Conservation (phyloP, 2,888 invertebrate species). For the Brachyopa scutellaris region DNA sequence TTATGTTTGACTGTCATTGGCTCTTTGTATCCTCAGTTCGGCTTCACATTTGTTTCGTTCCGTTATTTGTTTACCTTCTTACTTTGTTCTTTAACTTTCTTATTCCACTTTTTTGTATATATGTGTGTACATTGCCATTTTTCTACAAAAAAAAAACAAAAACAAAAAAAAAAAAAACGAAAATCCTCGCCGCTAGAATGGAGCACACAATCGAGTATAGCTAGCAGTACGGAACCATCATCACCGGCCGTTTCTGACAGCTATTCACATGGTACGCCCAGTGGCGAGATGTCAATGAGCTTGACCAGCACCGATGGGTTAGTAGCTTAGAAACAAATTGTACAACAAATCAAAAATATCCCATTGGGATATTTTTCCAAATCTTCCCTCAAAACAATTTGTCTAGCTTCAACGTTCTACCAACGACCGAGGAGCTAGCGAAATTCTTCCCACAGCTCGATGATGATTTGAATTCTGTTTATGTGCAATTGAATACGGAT, state of each 20-base stretch:
- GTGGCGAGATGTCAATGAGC: conserved; percentile 85
- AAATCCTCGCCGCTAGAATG: conserved; percentile 83
- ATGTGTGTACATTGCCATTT: too few species aligned
- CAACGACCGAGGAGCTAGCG: conserved; percentile 80
- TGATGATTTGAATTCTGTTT: conserved; percentile 83
- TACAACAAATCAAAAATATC: conserved; percentile 60
- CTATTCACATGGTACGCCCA: conserved; percentile 83
- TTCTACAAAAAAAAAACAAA: conserved; percentile 20
- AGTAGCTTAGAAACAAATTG: conserved; percentile 68
- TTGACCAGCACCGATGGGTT: conserved; percentile 86
- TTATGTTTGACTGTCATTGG: not conserved
- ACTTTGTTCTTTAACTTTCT: too few species aligned
- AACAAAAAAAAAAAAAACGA: too few species aligned
- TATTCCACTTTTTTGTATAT: too few species aligned
- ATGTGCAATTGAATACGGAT: conserved; percentile 82
- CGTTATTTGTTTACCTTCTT: conserved; percentile 26
- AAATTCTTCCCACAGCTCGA: conserved; percentile 84
- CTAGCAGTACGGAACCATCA: conserved; percentile 87
- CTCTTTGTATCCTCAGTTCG: conserved; percentile 34
- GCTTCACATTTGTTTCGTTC: conserved; percentile 46
- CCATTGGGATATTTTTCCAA: conserved; percentile 54
- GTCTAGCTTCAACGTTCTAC: conserved; percentile 76
- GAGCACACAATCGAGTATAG: conserved; percentile 92
- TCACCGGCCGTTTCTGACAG: conserved; percentile 88
- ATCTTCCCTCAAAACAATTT: conserved; percentile 27